phyloP scores from a whole-genome alignment of 2,113 vertebrate genomes.

The Colossoma macropomum region DNA sequence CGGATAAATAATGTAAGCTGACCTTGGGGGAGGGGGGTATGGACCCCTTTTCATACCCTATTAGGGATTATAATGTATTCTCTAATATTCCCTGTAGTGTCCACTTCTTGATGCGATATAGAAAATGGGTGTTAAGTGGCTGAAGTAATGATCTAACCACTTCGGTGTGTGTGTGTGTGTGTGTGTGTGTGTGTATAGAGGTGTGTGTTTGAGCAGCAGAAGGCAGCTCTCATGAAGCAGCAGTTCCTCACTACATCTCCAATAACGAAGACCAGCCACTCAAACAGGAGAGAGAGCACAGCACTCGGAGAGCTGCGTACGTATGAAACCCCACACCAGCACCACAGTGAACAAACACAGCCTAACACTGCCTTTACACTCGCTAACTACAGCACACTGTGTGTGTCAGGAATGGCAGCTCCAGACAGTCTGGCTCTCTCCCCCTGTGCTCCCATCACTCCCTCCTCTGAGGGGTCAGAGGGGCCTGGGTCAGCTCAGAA shows the following conservation, averaged over 20 bases:
- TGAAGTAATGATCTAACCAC: no score
- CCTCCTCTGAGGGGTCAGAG: constrained; percentile 49
- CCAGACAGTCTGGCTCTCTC: constrained; percentile 60
- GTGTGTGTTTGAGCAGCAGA: constrained; percentile 76
- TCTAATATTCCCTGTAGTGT: no score
- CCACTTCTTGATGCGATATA: no score
- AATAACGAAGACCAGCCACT: constrained; percentile 16
- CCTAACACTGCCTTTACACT: background rate
- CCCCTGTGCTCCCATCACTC: constrained; percentile 56
- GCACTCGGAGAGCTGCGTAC: constrained; percentile 57
- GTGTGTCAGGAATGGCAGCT: constrained; percentile 50
- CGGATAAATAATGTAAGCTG: no score
- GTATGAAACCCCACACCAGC: background rate
- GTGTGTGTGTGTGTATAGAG: constrained; percentile 61
- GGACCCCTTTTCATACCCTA: no score
- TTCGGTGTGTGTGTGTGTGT: background rate
- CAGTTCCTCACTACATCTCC: constrained; percentile 72
- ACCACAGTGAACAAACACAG: background rate
- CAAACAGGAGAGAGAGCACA: constrained; percentile 55
- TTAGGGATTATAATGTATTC: no score
- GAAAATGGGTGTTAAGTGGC: no score
- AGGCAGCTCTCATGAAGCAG: constrained; percentile 70
- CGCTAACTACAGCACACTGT: no score
- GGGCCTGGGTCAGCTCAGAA: constrained; percentile 10
- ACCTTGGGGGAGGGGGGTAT: no score